phyloP scores from a whole-genome alignment of 2,113 vertebrate genomes.

The Pyrgilauda ruficollis region DNA sequence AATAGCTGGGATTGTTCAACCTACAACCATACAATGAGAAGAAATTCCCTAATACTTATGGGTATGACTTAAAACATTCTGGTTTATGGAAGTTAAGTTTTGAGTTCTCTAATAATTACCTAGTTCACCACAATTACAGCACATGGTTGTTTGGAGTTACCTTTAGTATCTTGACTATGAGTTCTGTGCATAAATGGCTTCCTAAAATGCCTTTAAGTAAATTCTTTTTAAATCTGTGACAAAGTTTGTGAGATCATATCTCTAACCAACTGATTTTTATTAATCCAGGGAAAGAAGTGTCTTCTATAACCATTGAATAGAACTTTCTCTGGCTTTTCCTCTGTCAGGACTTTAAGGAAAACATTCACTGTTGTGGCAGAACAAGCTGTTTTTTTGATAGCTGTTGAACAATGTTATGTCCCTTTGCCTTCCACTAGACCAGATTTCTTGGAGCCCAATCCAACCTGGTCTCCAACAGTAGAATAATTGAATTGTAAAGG shows the following conservation, averaged over 20 bases:
- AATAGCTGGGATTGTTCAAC: neutral
- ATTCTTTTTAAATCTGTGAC: neutral
- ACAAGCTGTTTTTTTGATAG: neutral
- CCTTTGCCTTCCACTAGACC: neutral
- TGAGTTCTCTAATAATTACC: neutral
- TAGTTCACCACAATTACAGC: neutral
- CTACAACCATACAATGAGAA: neutral
- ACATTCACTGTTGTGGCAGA: neutral
- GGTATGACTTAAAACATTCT: neutral
- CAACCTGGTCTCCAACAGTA: neutral
- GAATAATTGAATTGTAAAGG: neutral
- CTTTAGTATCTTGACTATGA: neutral
- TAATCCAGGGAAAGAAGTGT: neutral
- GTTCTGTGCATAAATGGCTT: neutral
- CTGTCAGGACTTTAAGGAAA: neutral
- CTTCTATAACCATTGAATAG: neutral
- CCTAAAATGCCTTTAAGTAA: neutral
- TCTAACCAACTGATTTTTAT: neutral
- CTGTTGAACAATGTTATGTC: neutral
- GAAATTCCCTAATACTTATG: neutral
- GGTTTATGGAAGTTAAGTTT: neutral
- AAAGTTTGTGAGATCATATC: neutral
- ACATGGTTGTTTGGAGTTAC: neutral
- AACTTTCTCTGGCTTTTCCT: neutral
- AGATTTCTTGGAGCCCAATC: neutral